Conservation (phyloP, 2,888 invertebrate species). For the Meiosimyza platycephala region DNA sequence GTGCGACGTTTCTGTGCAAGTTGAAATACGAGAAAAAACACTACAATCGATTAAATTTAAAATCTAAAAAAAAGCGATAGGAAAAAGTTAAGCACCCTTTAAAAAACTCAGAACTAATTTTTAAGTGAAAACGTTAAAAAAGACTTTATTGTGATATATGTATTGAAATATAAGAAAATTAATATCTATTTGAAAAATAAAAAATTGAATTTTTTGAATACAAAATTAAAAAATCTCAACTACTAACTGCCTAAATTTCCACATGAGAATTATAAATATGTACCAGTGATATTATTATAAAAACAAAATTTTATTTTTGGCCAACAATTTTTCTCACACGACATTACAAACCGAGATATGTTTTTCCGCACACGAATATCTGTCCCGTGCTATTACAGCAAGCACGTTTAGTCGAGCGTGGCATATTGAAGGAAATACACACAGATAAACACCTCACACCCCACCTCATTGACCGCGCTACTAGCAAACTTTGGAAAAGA, state of each 20-base stretch:
- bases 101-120: slow-evolving; percentile 35
- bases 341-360: too few relatives aligned
- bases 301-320: too few relatives aligned
- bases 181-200: slow-evolving; percentile 16
- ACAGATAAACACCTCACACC: too few relatives aligned
- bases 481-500: too few relatives aligned
- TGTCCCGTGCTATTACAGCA: too few relatives aligned
- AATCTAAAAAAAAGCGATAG: slow-evolving; percentile 44
- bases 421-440: too few relatives aligned
- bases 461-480: too few relatives aligned
- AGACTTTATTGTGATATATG: slow-evolving; percentile 64
- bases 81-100: slow-evolving; percentile 19
- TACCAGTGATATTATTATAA: too few relatives aligned
- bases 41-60: slow-evolving; percentile 41
- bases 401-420: too few relatives aligned
- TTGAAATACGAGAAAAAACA: slow-evolving; percentile 50
- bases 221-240: slow-evolving; percentile 17
- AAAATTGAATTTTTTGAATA: not conserved
- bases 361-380: too few relatives aligned
- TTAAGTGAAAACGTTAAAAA: slow-evolving; percentile 45
- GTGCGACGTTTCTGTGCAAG: slow-evolving; percentile 67
- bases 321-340: too few relatives aligned
- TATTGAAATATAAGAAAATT: slow-evolving; percentile 50
- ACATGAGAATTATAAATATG: not conserved
- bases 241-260: slow-evolving; percentile 27